phyloP scores from a whole-genome alignment of 1,140 invertebrate genomes.

The Phenacoccus solenopsis region DNA sequence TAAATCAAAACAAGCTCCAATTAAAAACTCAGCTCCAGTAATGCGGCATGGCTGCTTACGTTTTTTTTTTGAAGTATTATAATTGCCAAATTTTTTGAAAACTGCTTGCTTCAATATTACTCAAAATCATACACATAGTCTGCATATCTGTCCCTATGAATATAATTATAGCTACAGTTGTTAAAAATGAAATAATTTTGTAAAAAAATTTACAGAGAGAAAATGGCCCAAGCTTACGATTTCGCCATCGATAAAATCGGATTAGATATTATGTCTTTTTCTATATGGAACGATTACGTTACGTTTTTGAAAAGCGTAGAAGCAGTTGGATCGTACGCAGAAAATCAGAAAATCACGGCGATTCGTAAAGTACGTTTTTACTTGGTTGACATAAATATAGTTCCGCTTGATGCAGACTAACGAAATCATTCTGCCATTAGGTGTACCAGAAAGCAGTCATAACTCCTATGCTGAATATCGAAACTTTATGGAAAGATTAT shows the following conservation, averaged over 20 bases:
- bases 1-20: no score
- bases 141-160: conserved; percentile 5
- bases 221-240: conserved; percentile 99
- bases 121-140: no score
- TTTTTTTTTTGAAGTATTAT: no score
- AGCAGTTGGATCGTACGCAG: conserved; percentile 94
- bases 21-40: no score
- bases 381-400: not conserved
- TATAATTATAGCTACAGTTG: conserved; percentile 21
- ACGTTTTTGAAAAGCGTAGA: conserved; percentile 95
- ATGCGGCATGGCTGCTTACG: no score
- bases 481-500: conserved; percentile 91
- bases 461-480: conserved; percentile 96
- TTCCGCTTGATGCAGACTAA: not conserved
- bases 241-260: conserved; percentile 99
- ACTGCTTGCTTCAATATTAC: no score
- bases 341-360: conserved; percentile 97
- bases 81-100: no score
- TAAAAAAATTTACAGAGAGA: conserved; percentile 72
- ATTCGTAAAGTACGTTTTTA: conserved; percentile 67
- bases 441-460: conserved; percentile 90
- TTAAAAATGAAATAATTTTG: conserved; percentile 9
- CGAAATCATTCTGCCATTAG: conserved; percentile 33
- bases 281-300: conserved; percentile 96
- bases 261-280: conserved; percentile 90